Evolutionary conservation across 2,888 invertebrate species (phyloP).

Genomic region (Acrobasis consociella): DNA sequence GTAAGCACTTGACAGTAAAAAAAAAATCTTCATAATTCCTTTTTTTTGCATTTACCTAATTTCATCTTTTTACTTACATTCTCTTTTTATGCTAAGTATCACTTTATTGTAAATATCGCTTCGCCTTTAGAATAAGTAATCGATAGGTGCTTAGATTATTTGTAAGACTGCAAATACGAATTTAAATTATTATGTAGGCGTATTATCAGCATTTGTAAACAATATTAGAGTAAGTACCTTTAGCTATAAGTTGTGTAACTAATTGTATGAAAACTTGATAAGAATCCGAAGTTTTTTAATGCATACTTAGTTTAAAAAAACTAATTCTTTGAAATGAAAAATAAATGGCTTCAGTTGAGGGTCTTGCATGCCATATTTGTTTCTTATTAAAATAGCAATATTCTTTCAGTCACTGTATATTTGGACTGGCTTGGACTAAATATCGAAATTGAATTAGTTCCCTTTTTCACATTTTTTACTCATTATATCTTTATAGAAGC

Average conservation of each 20-base stretch:
- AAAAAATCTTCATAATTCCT: no score
- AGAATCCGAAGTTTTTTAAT: not conserved
- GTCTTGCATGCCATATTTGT: no score
- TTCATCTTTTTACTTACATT: not conserved
- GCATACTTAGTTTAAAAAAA: not conserved
- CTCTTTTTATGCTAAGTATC: not conserved
- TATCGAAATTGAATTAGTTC: no score
- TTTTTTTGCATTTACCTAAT: no score
- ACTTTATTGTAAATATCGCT: constrained; percentile 31
- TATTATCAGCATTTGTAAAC: constrained; percentile 29
- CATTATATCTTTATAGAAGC: no score
- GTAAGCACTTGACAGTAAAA: no score
- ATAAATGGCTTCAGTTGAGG: no score
- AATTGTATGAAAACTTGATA: not conserved
- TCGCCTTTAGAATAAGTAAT: constrained; percentile 45
- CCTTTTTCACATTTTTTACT: no score
- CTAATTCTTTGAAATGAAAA: not conserved
- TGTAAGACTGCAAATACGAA: constrained; percentile 77
- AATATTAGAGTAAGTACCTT: constrained; percentile 3
- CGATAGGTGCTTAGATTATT: constrained; percentile 71
- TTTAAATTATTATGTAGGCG: constrained; percentile 63
- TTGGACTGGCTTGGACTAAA: no score
- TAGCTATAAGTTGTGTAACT: not conserved
- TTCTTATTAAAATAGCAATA: no score
- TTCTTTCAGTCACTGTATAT: no score